Percentiles rank a stretch among this genome's conserved stretches.
phyloP scores from a whole-genome alignment of 2,113 vertebrate species.

The Grus americana region DNA sequence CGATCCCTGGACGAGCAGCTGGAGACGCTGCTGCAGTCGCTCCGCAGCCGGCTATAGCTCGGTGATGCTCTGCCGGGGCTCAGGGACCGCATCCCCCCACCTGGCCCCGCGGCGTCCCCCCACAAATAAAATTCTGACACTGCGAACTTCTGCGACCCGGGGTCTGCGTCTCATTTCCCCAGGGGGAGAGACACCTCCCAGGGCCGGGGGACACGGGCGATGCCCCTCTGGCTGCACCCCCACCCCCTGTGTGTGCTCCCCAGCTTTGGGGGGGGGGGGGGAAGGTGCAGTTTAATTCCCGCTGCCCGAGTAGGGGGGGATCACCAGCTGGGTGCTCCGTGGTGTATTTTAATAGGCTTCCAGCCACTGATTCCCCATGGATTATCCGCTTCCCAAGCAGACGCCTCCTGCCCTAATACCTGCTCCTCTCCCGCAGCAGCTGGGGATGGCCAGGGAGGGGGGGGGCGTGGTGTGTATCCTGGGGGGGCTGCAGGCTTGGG shows the following conservation, averaged over 20 bases:
- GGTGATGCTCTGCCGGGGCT: not conserved
- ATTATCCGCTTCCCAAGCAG: constrained; percentile 22
- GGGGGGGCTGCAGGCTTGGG: not conserved
- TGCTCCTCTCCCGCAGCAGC: not conserved
- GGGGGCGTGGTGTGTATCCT: too few relatives aligned
- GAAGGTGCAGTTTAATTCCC: not conserved
- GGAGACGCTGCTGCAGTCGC: constrained; percentile 65
- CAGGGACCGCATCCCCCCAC: accelerated
- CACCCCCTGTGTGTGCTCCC: accelerated
- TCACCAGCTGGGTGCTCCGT: not conserved
- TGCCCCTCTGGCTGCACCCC: not conserved
- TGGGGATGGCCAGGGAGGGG: accelerated
- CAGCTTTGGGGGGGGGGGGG: not conserved
- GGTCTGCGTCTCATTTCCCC: not conserved
- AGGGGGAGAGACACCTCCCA: not conserved
- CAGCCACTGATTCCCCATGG: not conserved
- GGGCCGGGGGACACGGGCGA: not conserved
- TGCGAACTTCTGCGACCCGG: accelerated
- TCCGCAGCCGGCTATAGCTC: constrained; percentile 31
- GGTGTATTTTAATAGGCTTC: constrained; percentile 19
- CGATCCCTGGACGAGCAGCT: constrained; percentile 77
- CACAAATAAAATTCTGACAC: not conserved
- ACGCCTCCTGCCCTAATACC: not conserved
- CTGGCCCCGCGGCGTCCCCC: not conserved
- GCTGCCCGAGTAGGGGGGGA: not conserved